Conservation (phyloP, 2,888 invertebrate genomes). For the Sminthurinus aureus region DNA sequence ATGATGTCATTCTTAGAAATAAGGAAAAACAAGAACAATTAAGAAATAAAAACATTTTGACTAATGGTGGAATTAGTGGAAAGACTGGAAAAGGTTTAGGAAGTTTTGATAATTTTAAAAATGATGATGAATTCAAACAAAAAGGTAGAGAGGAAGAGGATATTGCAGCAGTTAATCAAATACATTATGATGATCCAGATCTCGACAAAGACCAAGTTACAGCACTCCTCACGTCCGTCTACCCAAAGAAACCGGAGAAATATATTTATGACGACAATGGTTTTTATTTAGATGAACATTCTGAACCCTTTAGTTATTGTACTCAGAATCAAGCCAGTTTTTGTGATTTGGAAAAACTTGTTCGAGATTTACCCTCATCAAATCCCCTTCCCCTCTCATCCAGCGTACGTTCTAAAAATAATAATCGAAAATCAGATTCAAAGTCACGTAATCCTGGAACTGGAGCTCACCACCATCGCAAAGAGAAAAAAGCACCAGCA, state of each 20-base stretch:
- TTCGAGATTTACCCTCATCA: constrained; percentile 46
- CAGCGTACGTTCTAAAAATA: constrained; percentile 38
- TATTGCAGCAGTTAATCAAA: constrained; percentile 38
- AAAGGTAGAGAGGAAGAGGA: constrained; percentile 17
- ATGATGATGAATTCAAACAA: constrained; percentile 15
- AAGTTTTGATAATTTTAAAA: constrained; percentile 25
- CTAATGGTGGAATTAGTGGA: no score
- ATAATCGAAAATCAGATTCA: constrained; percentile 31
- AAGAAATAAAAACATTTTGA: no score
- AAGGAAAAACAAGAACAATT: constrained; percentile 14
- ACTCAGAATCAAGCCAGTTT: constrained; percentile 53
- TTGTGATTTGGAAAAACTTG: constrained; percentile 53
- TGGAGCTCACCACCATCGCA: constrained; percentile 27
- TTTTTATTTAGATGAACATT: constrained; percentile 58
- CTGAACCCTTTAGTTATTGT: constrained; percentile 53
- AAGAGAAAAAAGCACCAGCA: no score
- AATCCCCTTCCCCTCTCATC: constrained; percentile 34
- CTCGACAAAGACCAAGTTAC: constrained; percentile 56
- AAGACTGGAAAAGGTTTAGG: constrained; percentile 24
- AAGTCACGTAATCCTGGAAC: constrained; percentile 42
- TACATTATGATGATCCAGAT: constrained; percentile 50
- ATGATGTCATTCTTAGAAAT: constrained; percentile 50
- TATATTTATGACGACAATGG: constrained; percentile 57
- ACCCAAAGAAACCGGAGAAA: constrained; percentile 57
- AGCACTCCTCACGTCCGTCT: constrained; percentile 51